Conservation (phyloP, 2,888 invertebrate species). For the Drosophila macrospina region DNA sequence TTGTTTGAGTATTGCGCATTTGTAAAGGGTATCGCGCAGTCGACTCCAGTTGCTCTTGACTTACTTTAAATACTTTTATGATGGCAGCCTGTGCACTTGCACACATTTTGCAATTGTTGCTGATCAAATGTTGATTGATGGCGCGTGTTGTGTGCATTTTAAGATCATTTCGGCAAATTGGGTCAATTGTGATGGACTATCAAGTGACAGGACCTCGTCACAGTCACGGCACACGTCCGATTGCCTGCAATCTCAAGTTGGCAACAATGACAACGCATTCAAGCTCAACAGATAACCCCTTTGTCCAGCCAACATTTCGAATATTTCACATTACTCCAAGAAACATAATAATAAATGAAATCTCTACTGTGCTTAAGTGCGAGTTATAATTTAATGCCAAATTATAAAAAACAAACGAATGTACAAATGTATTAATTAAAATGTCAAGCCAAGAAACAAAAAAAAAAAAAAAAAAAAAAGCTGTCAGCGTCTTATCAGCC, state of each 20-base stretch:
- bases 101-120: constrained; percentile 14
- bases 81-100: constrained; percentile 15
- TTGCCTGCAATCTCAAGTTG: constrained; percentile 22
- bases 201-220: constrained; percentile 36
- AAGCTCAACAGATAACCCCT: constrained; percentile 75
- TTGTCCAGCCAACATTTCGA: constrained; percentile 50
- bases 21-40: constrained; percentile 25
- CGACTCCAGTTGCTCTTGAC: constrained; percentile 4
- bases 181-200: constrained; percentile 65
- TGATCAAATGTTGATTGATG: constrained; percentile 69
- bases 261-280: constrained; percentile 68
- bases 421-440: constrained; percentile 73
- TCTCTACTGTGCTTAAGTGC: constrained; percentile 13
- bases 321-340: too few relatives aligned
- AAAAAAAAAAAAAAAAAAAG: constrained; percentile 30
- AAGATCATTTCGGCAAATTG: constrained; percentile 43
- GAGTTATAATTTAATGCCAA: constrained; percentile 71
- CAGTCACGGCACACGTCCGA: not conserved
- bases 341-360: constrained; percentile 10
- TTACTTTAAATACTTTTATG: constrained; percentile 27
- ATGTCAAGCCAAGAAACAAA: constrained; percentile 38
- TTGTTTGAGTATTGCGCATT: not conserved
- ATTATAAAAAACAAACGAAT: constrained; percentile 55
- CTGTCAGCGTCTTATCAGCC: constrained; percentile 63
- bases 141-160: constrained; percentile 59